Percentiles rank a stretch among this genome's conserved stretches.
These are phyloP conservation scores for Lepisosteus oculatus DNA, from an alignment of 2,113 vertebrate species.

Conservation along the genomic window DNA sequence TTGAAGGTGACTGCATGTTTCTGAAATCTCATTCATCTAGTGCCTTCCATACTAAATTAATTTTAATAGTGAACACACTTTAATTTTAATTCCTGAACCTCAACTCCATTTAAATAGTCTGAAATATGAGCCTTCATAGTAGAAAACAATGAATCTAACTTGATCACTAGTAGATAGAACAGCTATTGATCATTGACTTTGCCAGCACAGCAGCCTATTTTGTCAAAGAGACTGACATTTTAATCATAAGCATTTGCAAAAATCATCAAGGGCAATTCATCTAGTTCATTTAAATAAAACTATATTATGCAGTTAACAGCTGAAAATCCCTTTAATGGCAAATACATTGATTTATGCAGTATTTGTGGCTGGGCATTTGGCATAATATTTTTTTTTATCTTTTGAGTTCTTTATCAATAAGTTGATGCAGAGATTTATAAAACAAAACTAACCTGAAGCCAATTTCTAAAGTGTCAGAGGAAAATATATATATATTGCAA, in stretches of 20 bases:
- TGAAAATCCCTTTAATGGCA: neutral
- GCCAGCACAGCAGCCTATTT: conserved; percentile 4
- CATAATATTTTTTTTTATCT: too few relatives aligned
- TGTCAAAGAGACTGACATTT: conserved; percentile 20
- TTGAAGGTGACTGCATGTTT: conserved; percentile 30
- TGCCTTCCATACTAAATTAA: conserved; percentile 25
- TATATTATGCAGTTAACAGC: conserved; percentile 22
- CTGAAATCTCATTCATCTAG: conserved; percentile 22
- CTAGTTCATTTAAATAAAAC: conserved; percentile 5
- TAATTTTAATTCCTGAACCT: conserved; percentile 23
- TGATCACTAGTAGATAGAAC: conserved; percentile 14
- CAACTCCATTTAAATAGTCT: conserved; percentile 27
- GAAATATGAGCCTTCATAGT: conserved; percentile 30
- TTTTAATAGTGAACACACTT: conserved; percentile 34
- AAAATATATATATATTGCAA: too few relatives aligned
- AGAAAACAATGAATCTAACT: conserved; percentile 29
- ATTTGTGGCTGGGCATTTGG: too few relatives aligned
- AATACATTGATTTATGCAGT: neutral
- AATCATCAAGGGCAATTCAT: conserved; percentile 1
- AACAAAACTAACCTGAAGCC: too few relatives aligned
- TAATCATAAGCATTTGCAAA: conserved; percentile 16
- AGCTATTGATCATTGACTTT: conserved; percentile 29
- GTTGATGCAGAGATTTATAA: too few relatives aligned
- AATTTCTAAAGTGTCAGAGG: too few relatives aligned
- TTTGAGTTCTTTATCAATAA: too few relatives aligned